These are phyloP conservation scores for Drosophila nannoptera DNA, from an alignment of 1,140 invertebrate species.

Conservation along the genomic window DNA sequence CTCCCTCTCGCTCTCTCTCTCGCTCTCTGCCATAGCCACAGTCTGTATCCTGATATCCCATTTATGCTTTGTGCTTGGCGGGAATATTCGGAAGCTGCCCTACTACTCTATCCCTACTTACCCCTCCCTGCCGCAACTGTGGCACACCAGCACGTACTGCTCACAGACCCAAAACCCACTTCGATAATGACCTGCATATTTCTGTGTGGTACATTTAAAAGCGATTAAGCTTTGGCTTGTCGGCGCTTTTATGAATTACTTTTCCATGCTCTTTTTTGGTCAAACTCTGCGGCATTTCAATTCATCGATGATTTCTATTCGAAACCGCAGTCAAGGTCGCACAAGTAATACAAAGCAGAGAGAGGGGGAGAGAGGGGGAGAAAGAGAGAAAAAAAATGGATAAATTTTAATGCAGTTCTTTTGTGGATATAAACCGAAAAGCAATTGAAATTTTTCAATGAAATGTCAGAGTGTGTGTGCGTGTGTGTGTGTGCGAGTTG, in stretches of 20 bases:
- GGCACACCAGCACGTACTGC: too few relatives aligned
- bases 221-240: slow-evolving; percentile 15
- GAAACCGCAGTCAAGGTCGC: slow-evolving; percentile 63
- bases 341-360: neutral
- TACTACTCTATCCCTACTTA: too few relatives aligned
- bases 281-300: neutral
- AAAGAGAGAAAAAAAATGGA: slow-evolving; percentile 23
- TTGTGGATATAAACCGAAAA: slow-evolving; percentile 4
- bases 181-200: slow-evolving; percentile 15
- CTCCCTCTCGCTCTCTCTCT: too few relatives aligned
- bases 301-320: slow-evolving; percentile 29
- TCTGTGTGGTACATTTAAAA: slow-evolving; percentile 8
- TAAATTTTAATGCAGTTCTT: slow-evolving; percentile 26
- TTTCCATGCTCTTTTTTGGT: slow-evolving; percentile 4
- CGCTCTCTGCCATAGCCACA: too few relatives aligned
- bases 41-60: too few relatives aligned
- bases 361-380: too few relatives aligned
- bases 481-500: too few relatives aligned
- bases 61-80: too few relatives aligned
- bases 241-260: slow-evolving; percentile 7
- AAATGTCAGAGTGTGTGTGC: too few relatives aligned
- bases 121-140: too few relatives aligned
- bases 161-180: neutral
- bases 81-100: too few relatives aligned
- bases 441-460: too few relatives aligned